Base-by-base conservation (phyloP, 2,888 invertebrate species). In the Tholera decimalis region DNA sequence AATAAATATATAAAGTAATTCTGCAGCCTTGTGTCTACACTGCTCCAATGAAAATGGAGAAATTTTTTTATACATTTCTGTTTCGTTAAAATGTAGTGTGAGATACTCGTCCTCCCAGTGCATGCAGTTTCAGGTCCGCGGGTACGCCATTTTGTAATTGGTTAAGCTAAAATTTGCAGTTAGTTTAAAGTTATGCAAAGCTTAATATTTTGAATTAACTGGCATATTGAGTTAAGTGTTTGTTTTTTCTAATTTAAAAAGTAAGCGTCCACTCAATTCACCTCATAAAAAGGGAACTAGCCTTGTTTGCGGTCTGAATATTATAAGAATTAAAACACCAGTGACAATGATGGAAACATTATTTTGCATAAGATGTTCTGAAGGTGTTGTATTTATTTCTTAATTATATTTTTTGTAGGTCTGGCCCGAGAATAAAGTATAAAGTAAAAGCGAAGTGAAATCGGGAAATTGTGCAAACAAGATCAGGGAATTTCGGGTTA, bases 61-160 rank as follows among this genome's bases (percentile, higher is more conserved):
- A 26, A 30, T 33, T 50, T 51, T 15, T 50, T 37, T 33, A 3
- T 18, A 15, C 15, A 28, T 47, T 35, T 11, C 24, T 20, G 30
- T 68, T 67, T 67, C 47, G 55, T 18, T 37, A n/a, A 49, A 47
- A 49, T 13, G 20, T 26, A 13, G 1, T 22, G 15, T 2, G 24
- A 20, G 11, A 62, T 46, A 28, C 24, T 35, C 22, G 6, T 64
- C 9, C 20, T 35, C 6, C 30, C 5, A 47, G 20, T 28, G 15
- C 33, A 33, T 20, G n/a, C 8, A 35, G 2, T 20, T 7, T 20
- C 54, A 22, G 20, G 13, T 13, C 18, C n/a, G 44, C 44, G 8
- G 15, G 1, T 26, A 4, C 28, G 9, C 33, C 39, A 35, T 55
- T 37, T 49, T 26, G 15, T 68, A 56, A 30, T 68, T 67, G 9